Base-by-base conservation (phyloP, 2,113 vertebrate genomes). In the Emydocephalus ijimae region DNA sequence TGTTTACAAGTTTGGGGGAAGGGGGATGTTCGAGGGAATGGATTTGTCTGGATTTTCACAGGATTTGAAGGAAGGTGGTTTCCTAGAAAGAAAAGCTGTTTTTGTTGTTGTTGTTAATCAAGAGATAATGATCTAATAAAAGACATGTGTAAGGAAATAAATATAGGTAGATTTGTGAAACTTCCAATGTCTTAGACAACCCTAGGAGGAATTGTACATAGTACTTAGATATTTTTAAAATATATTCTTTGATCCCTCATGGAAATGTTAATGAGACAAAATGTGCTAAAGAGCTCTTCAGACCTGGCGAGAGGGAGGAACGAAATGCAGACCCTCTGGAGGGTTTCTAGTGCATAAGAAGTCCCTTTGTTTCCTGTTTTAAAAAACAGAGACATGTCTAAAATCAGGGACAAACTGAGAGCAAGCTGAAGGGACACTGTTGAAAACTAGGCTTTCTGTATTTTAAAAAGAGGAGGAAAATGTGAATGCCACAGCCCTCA, bases 261-360 rank as follows among this genome's bases (percentile, higher is more conserved):
- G 98, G 98, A 98, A 98, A 98, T 98, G 98, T 97, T 98, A 99
- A 99, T 98, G 98, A 98, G 98, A 97, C 90, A 4, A 97, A 97
- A 97, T 94, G 96, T 91, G 96, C 96, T 97, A 95, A 97, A 97
- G 97, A 97, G 97, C 97, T 97, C 98, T 97, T 96, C 96, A 98
- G 96, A 96, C 95, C 15, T 91, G 88, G 34, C 91, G 95, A 97
- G 96, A 94, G 97, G 96, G 95, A 93, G 52, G 96, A 93, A 97
- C 97, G 96, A 97, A 98, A 97, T 85, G 94, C 98, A 97, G 98
- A 97, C 97, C 97, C 98, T 98, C 96, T 88, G 97, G 96, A 98
- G 98, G 95, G 97, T 97, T 98, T 96, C 98, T 95, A 95, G 97
- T 94, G 95, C 97, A 98, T 98, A 98, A 98, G 98, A 98, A 98